Evolutionary conservation across 1,140 invertebrate species (phyloP).

Genomic region (Aleiodes sp.): DNA sequence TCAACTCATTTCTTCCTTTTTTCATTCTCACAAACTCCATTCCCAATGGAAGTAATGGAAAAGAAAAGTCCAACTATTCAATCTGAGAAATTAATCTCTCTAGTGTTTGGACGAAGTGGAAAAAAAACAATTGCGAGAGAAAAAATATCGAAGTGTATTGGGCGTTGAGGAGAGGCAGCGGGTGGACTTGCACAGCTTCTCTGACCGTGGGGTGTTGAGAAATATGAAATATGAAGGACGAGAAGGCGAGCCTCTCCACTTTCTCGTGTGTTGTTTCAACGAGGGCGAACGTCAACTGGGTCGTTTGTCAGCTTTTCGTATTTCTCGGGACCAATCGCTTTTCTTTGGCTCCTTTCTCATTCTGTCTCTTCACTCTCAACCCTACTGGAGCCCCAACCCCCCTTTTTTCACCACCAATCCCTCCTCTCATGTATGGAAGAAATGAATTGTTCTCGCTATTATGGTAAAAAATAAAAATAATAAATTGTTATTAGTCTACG

Average conservation of each 20-base stretch:
- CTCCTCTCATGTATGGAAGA: slow-evolving; percentile 17
- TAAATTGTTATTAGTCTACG: slow-evolving; percentile 37
- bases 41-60: not conserved
- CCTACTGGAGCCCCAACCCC: not conserved
- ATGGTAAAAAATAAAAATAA: slow-evolving; percentile 34
- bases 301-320: slow-evolving; percentile 56
- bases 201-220: slow-evolving; percentile 46
- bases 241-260: slow-evolving; percentile 35
- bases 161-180: not conserved
- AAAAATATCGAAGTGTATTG: slow-evolving; percentile 25
- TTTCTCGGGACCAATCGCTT: slow-evolving; percentile 35
- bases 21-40: slow-evolving; percentile 6
- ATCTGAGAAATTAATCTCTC: slow-evolving; percentile 52
- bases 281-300: slow-evolving; percentile 58
- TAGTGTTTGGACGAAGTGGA: slow-evolving; percentile 35
- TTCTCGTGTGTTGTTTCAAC: slow-evolving; percentile 49
- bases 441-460: slow-evolving; percentile 41
- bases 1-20: not conserved
- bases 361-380: slow-evolving; percentile 7
- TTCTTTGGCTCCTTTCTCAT: slow-evolving; percentile 25
- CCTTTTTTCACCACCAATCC: not conserved
- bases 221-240: slow-evolving; percentile 57
- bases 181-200: not conserved
- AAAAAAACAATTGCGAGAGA: slow-evolving; percentile 36
- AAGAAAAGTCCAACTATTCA: not conserved